Base-by-base conservation (phyloP, 2,113 vertebrate species). In the Ginglymostoma cirratum region DNA sequence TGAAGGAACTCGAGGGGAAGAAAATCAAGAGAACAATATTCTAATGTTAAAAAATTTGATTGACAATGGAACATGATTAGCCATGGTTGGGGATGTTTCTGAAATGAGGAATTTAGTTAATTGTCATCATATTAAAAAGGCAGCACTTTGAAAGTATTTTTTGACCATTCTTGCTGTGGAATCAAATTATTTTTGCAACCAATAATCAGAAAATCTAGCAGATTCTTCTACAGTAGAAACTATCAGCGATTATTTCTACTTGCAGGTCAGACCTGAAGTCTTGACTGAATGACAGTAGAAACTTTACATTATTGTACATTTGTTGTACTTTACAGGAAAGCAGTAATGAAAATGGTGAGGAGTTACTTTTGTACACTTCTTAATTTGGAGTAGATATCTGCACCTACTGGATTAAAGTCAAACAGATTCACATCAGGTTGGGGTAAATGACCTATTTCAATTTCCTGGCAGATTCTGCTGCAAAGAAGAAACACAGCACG, bases 331-430 rank as follows among this genome's bases (percentile, higher is more conserved):
- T 42, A 0, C 21, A 30, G 42, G 21, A 69, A 48, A 30, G 19
- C 23, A 27, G 19, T 48, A 30, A 3, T 27, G 42, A 42, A 95
- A 27, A 69, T 48, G 7, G 23, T 95, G 38, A 69, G 38, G 21
- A 27, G 61, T 67, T 94, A 23, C 45, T 48, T 38, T 92, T 93
- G 55, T 19, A 66, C 15, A 2, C 89, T 66, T 38, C 61, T 66
- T 93, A 30, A 19, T 93, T 93, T 95, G 42, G 93, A 72, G 45
- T 95, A 66, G n/a, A 95, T 76, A 52, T 45, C 52, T 76, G 14
- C 69, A 76, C 19, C 21, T 15, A 21, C 27, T 72, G 92, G 45
- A 95, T 76, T 72, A 76, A 70, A 95, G 67, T 95, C 89, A 48
- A 95, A 72, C 42, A 72, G 69, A 95, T 42, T 48, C 27, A 34